phyloP scores from a whole-genome alignment of 1,140 invertebrate genomes.

The Micrasema minimum region DNA sequence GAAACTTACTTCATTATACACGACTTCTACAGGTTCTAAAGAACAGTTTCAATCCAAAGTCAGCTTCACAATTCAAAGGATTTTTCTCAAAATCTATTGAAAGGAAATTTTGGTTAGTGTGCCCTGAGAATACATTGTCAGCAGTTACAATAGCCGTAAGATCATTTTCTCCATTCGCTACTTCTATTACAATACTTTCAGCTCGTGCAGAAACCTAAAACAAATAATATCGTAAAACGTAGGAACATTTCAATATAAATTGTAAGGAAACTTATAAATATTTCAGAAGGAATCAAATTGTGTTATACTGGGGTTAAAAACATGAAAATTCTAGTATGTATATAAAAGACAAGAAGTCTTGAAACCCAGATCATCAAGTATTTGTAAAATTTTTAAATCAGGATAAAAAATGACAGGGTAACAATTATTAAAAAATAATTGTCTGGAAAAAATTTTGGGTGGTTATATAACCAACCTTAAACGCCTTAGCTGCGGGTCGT shows the following conservation, averaged over 20 bases:
- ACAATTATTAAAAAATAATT: too few relatives aligned
- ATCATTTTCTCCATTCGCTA: slow-evolving; percentile 78
- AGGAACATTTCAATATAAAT: not conserved
- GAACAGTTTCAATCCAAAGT: slow-evolving; percentile 76
- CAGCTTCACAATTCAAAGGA: slow-evolving; percentile 74
- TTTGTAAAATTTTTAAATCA: too few relatives aligned
- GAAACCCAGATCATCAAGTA: too few relatives aligned
- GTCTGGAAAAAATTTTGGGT: too few relatives aligned
- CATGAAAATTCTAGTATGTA: too few relatives aligned
- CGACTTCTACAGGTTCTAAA: slow-evolving; percentile 80
- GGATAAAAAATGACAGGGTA: too few relatives aligned
- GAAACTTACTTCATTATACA: slow-evolving; percentile 83
- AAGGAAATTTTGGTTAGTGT: slow-evolving; percentile 75
- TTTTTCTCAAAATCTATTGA: slow-evolving; percentile 82
- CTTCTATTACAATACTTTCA: slow-evolving; percentile 84
- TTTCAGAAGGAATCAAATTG: too few relatives aligned
- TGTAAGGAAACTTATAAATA: too few relatives aligned
- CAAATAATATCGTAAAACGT: slow-evolving; percentile 1
- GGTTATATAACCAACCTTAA: slow-evolving; percentile 69
- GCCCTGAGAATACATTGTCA: slow-evolving; percentile 73
- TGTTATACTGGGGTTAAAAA: too few relatives aligned
- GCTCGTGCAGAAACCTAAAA: slow-evolving; percentile 73
- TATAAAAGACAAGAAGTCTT: too few relatives aligned
- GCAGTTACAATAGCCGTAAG: slow-evolving; percentile 78
- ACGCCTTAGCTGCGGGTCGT: slow-evolving; percentile 75